A percentile compares a stretch with the other conserved stretches of the same genome.
Conservation (phyloP, 64 coral and sea anemone genomes). For the Pocillopora damicornis region DNA sequence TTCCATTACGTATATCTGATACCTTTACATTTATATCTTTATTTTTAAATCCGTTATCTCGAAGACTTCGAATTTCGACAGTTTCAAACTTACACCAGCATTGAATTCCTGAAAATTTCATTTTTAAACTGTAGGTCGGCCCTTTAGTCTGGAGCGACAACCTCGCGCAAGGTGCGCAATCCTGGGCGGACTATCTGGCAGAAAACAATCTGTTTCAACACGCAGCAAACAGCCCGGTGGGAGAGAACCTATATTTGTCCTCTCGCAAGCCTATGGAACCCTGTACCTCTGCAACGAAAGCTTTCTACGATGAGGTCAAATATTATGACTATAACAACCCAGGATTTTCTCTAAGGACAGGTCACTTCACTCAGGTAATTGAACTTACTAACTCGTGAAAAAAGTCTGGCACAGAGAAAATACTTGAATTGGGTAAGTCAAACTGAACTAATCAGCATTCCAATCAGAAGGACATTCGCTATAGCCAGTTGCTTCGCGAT, state of each 20-base stretch:
- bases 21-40: no score
- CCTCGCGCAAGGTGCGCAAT: constrained; percentile 33
- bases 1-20: no score
- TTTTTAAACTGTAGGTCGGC: constrained; percentile 6
- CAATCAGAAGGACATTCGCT: no score
- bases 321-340: constrained; percentile 51
- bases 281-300: constrained; percentile 43
- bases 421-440: no score
- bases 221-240: neutral
- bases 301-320: constrained; percentile 54
- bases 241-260: constrained; percentile 48
- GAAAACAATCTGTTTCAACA: constrained; percentile 48
- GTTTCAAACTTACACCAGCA: no score
- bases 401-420: no score
- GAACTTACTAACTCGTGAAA: neutral
- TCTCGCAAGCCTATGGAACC: constrained; percentile 12
- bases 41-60: no score
- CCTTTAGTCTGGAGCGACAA: constrained; percentile 25
- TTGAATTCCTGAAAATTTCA: neutral
- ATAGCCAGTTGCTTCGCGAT: no score
- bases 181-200: constrained; percentile 55
- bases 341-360: constrained; percentile 32
- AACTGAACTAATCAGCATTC: no score
- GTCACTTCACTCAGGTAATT: constrained; percentile 70
- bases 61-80: no score